These are phyloP conservation scores for Panorpa germanica DNA, from an alignment of 2,888 invertebrate genomes.

Conservation along the genomic window DNA sequence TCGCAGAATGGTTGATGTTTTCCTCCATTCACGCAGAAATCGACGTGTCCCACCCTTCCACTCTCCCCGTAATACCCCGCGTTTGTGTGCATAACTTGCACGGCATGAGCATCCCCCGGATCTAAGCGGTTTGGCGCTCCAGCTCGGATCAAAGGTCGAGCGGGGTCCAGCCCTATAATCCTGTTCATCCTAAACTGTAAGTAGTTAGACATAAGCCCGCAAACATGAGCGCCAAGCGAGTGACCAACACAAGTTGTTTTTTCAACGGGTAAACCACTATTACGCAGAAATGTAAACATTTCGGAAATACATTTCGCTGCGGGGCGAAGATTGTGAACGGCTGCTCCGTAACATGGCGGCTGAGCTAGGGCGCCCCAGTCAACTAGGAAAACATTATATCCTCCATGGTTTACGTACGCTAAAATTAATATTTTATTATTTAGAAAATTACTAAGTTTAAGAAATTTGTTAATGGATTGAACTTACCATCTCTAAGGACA, in stretches of 20 bases:
- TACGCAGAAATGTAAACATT: slow-evolving; percentile 38
- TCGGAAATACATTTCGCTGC: slow-evolving; percentile 51
- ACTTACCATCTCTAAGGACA: slow-evolving; percentile 50
- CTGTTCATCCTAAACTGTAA: slow-evolving; percentile 51
- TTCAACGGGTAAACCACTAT: slow-evolving; percentile 42
- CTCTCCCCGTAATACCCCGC: slow-evolving; percentile 63
- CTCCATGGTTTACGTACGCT: slow-evolving; percentile 55
- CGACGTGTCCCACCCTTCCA: slow-evolving; percentile 53
- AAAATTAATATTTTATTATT: slow-evolving; percentile 3
- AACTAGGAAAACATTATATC: slow-evolving; percentile 56
- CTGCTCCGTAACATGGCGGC: slow-evolving; percentile 54
- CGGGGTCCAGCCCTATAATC: slow-evolving; percentile 58
- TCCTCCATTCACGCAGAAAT: slow-evolving; percentile 69
- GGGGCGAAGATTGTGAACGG: slow-evolving; percentile 54
- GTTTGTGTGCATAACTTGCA: slow-evolving; percentile 62
- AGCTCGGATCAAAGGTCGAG: slow-evolving; percentile 47
- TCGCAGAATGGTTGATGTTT: slow-evolving; percentile 52
- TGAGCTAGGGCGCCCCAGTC: slow-evolving; percentile 57
- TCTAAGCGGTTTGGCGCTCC: slow-evolving; percentile 41
- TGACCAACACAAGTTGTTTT: slow-evolving; percentile 59
- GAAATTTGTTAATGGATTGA: slow-evolving; percentile 3
- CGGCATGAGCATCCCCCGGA: slow-evolving; percentile 56
- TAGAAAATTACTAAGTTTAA: slow-evolving; percentile 2
- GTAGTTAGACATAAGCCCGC: slow-evolving; percentile 55
- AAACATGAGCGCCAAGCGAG: slow-evolving; percentile 56